Base-by-base conservation (phyloP, 2,888 invertebrate species). In the Pristionchus exspectatus region DNA sequence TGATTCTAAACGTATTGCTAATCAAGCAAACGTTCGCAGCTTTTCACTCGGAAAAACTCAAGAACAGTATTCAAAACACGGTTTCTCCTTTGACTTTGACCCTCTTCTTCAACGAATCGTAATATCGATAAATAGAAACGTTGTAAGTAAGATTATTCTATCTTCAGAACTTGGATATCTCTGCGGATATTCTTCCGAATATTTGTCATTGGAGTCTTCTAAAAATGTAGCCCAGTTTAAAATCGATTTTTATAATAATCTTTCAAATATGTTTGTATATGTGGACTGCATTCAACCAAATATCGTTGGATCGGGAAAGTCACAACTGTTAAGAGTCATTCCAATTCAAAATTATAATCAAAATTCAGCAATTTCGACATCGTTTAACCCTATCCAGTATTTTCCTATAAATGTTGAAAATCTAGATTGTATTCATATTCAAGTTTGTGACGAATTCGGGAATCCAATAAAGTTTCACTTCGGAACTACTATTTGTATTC, bases 61-160 rank as follows among this genome's bases (percentile, higher is more conserved):
- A 14, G 77, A 77, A n/a, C 77, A 77, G 24, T 77, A 50, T 16
- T 24, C 24, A 7, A 63, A 50, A 77, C 16, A n/a, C n/a, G n/a
- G n/a, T n/a, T n/a, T n/a, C n/a, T n/a, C n/a, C n/a, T n/a, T n/a
- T n/a, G n/a, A n/a, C n/a, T n/a, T n/a, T n/a, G n/a, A n/a, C n/a
- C 77, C 77, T n/a, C 38, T 77, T 21, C 50, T 77, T 10, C 77
- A 77, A 30, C 21, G 77, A 27, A 77, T 77, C 50, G 10, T 77
- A 10, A 16, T 44, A 12, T 7, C 9, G 4, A 7, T 77, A 1
- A 77, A 77, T n/a, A 7, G 24, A 24, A 77, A 77, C 9, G 16
- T 24, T 16, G 3, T 77, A 3, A 10, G n/a, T 7, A 21, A 14
- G 16, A 3, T 77, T 4, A 24, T 50, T 24, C 44, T 77, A 5